Base-by-base conservation (phyloP, 2,113 vertebrate genomes). In the Gavia stellata region DNA sequence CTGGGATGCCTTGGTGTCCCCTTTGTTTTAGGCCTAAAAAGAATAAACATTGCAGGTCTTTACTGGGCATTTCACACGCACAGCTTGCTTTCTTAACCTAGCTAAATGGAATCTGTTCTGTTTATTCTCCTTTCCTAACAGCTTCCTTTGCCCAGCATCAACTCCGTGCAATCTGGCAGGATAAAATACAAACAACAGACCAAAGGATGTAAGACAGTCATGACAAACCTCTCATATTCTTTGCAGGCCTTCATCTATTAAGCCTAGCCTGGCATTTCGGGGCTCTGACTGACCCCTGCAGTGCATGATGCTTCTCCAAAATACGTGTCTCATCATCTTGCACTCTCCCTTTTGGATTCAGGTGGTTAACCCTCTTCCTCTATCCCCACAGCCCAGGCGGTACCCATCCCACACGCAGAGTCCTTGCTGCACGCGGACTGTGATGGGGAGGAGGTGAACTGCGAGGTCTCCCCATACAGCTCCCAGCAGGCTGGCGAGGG, bases 391-490 rank as follows among this genome's bases (percentile, higher is more conserved):
- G 98, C 72, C 13, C 92, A 95, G 34, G 96, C 95, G 4, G 92
- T 97, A 11, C 83, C 68, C 72, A 98, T 98, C 65, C 98, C 98
- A 18, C 94, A 98, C 0, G 92, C 96, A 2, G 96, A 98, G 8
- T 91, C 96, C 86, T 72, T 99, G 91, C 98, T 99, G 70, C 98
- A 98, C 0, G 97, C 98, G 0, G 98, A 99, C 88, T 99, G 98
- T 92, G 97, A 97, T 3, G 98, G 98, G 20, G 96, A 97, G 96
- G 97, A 98, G 80, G 96, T 99, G 91, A 94, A 81, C 86, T 99
- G 99, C 34, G 98, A 99, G 92, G 97, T 99, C 47, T 98, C 98
- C 68, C 97, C 12, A 7, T 98, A 97, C 85, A 79, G 86, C n/a
- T 97, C 94, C 55, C 94, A 14, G 47, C 2, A 3, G 31, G 78